Evolutionary conservation across 2,888 invertebrate species (phyloP).

Genomic region (Idaea biselata): DNA sequence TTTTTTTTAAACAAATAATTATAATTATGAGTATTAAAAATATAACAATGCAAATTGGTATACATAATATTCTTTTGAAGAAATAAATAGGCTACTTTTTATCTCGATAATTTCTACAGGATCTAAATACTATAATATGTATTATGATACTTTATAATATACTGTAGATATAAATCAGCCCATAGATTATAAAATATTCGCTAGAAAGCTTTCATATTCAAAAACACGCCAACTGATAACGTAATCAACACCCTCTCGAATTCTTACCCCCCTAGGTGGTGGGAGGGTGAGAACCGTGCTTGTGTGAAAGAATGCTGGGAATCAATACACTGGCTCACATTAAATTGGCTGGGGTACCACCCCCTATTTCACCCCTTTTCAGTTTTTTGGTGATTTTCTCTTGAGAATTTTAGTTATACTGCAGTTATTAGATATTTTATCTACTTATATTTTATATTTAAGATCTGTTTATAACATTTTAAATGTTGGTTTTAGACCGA

Average conservation of each 20-base stretch:
- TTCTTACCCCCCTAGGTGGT: slow-evolving; percentile 54
- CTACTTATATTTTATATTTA: not conserved
- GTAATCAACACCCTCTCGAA: slow-evolving; percentile 52
- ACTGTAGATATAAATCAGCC: not conserved
- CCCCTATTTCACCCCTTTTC: slow-evolving; percentile 30
- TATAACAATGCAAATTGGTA: too few species aligned
- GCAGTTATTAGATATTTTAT: not conserved
- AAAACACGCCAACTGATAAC: slow-evolving; percentile 18
- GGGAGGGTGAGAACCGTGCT: slow-evolving; percentile 66
- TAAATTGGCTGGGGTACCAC: slow-evolving; percentile 61
- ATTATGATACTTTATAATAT: not conserved
- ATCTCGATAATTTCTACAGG: too few species aligned
- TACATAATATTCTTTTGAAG: too few species aligned
- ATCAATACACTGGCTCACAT: slow-evolving; percentile 78
- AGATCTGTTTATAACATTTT: too few species aligned
- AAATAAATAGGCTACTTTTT: too few species aligned
- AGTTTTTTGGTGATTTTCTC: slow-evolving; percentile 51
- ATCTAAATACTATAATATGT: too few species aligned
- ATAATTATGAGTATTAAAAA: too few species aligned
- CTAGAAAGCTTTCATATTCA: not conserved
- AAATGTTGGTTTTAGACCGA: too few species aligned
- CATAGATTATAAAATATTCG: not conserved
- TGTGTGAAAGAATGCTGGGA: slow-evolving; percentile 75
- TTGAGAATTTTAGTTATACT: slow-evolving; percentile 24
- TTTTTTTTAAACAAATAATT: too few species aligned